phyloP scores from a whole-genome alignment of 2,888 invertebrate species.

The Enchytraeus crypticus region DNA sequence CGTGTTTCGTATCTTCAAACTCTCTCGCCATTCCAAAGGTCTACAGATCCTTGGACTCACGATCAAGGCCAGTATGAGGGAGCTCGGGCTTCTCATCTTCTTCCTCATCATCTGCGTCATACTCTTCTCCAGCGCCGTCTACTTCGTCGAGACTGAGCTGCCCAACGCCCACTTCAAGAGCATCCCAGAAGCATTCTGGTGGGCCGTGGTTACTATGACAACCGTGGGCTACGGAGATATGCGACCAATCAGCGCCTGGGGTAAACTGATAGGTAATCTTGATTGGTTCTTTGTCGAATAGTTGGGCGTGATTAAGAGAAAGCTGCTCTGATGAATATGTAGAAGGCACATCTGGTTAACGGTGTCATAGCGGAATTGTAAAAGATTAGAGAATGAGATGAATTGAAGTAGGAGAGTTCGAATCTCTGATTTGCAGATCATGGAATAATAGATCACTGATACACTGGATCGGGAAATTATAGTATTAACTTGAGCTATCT shows the following conservation, averaged over 20 bases:
- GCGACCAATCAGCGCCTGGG: constrained; percentile 98
- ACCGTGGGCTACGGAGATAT: constrained; percentile 99
- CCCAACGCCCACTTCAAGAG: constrained; percentile 86
- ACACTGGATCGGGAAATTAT: too few relatives aligned
- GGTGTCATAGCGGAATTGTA: too few relatives aligned
- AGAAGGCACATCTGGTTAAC: too few relatives aligned
- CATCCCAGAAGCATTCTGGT: constrained; percentile 92
- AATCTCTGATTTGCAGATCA: too few relatives aligned
- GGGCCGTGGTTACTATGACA: constrained; percentile 85
- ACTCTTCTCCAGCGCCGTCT: constrained; percentile 88
- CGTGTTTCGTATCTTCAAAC: constrained; percentile 99
- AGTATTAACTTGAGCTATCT: too few relatives aligned
- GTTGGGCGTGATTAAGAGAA: too few relatives aligned
- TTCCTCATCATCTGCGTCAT: too few relatives aligned
- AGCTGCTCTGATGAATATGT: too few relatives aligned
- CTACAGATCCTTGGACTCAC: constrained; percentile 97
- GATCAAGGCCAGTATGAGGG: constrained; percentile 97
- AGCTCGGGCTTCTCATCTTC: constrained; percentile 97
- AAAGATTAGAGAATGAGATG: too few relatives aligned
- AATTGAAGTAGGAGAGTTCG: too few relatives aligned
- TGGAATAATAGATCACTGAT: too few relatives aligned
- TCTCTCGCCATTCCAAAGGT: constrained; percentile 98
- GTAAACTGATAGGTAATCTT: constrained; percentile 67
- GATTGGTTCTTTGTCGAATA: too few relatives aligned
- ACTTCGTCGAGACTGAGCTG: constrained; percentile 88